Base-by-base conservation (phyloP, 2,888 invertebrate species). In the Autographa gamma region DNA sequence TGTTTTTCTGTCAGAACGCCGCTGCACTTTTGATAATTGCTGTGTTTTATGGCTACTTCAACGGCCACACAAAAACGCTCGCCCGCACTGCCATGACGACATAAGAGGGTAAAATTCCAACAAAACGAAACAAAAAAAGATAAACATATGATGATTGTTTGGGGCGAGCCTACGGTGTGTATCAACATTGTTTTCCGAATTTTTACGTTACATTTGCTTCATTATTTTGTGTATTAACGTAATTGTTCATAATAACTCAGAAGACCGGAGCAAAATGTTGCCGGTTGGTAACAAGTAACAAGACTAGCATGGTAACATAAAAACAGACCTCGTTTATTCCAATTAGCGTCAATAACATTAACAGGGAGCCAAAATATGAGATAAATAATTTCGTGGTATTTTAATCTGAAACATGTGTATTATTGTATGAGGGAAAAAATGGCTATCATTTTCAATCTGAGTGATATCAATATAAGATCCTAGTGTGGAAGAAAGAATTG, bases 21-120 rank as follows among this genome's bases (percentile, higher is more conserved):
- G 71, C 61, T 82, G 77, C 81, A 77, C 77, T 81, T 81, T 76
- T 77, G 79, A 74, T 81, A 82, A 82, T 81, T 74, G 73, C 83
- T 77, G 71, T 82, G 83, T 73, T 81, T 81, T 82, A 83, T 81
- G 72, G 67, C 66, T 75, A 76, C 79, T 77, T 79, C 68, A 69
- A 59, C 19, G 71, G 70, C 71, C 76, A 76, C 70, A 76, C 70
- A 81, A 75, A 74, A 75, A 81, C 71, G 64, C 32, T 65, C 61
- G 70, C 66, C 60, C 68, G 70, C 63, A 64, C 63, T 69, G 43
- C 19, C 60, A 64, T 77, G 69, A 76, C 66, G 72, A 71, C 69
- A 79, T 70, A 56, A 66, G 71, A 76, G 64, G 75, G 66, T 74
- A 69, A 69, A 69, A 76, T 78, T 60, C 68, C 70, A 71, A 74